Base-by-base conservation (phyloP, 2,888 invertebrate species). In the Alcis repandata region DNA sequence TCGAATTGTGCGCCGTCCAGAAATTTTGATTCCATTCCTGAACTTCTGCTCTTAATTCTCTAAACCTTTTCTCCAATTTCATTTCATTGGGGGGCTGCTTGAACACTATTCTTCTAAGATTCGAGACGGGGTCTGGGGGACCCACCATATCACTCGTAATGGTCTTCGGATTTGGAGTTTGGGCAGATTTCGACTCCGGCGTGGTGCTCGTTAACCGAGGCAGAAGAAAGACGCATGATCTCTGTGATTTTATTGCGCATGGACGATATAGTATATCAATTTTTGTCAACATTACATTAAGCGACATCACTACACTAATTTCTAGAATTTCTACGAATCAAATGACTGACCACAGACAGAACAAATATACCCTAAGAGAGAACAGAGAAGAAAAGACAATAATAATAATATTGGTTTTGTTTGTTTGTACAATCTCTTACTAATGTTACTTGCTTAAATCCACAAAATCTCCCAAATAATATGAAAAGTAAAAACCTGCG, bases 1-100 rank as follows among this genome's bases (percentile, higher is more conserved):
- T 95, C 22, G 94, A 94, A 81, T 98, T 98, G 77, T 98, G 98
- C 68, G 94, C 93, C 0, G 94, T 92, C 98, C 98, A 98, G 89
- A 98, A 98, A 40, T 94, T 91, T 71, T 98, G 96, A 86, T 98
- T 98, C 98, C 98, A 98, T 62, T 94, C 90, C 77, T 97, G 97
- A 0, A 96, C 96, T 67, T 95, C 95, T 70, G 94, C 91, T 78
- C 96, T 95, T 71, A 95, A 85, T 72, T 95, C 84, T 67, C 98
- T 93, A 75, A 96, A 95, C 71, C 88, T 86, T 73, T 90, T 94
- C 77, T 97, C 96, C 59, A 96, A 78, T 1, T 79, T 70, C 0
- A 96, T 95, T 89, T 98, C 98, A 75, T 95, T 91, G 1, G 91
- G 72, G 2, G 95, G 92, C 74, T 94, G 92, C 79, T 94, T 94